These are phyloP conservation scores for Electrophaes corylata DNA, from an alignment of 2,888 invertebrate species.

Conservation along the genomic window DNA sequence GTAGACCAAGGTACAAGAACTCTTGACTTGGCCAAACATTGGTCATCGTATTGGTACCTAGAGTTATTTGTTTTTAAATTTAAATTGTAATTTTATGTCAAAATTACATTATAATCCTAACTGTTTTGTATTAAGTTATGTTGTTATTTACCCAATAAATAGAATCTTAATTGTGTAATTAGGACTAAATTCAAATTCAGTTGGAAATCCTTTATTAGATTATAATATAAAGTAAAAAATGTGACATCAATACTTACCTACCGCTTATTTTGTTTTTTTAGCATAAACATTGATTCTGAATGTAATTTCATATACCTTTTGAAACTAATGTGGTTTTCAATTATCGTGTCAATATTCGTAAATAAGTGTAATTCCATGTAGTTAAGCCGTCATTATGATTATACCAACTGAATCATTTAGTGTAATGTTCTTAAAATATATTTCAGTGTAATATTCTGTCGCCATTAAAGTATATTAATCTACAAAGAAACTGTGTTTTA, in stretches of 20 bases:
- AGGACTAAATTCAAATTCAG: neutral
- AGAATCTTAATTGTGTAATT: slow-evolving; percentile 1
- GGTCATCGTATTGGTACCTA: slow-evolving; percentile 4
- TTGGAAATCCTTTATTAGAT: neutral
- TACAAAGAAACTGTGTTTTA: slow-evolving; percentile 43
- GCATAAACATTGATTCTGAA: neutral
- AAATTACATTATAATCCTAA: slow-evolving; percentile 36
- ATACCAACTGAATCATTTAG: slow-evolving; percentile 63
- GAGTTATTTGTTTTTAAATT: slow-evolving; percentile 5
- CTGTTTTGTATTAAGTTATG: slow-evolving; percentile 58
- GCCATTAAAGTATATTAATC: slow-evolving; percentile 74
- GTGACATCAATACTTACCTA: neutral
- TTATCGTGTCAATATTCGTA: slow-evolving; percentile 68
- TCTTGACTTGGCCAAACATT: slow-evolving; percentile 16
- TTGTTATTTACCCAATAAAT: slow-evolving; percentile 23
- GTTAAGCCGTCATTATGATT: slow-evolving; percentile 69
- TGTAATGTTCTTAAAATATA: slow-evolving; percentile 68
- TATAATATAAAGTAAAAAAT: neutral
- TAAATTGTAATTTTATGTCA: neutral
- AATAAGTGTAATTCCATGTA: slow-evolving; percentile 66
- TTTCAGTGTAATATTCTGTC: slow-evolving; percentile 78
- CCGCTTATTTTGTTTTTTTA: neutral
- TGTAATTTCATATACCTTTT: neutral
- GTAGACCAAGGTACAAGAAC: slow-evolving; percentile 13
- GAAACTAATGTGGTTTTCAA: slow-evolving; percentile 70